Base-by-base conservation (phyloP, 1,140 invertebrate species). In the Panagrolaimus sp. region DNA sequence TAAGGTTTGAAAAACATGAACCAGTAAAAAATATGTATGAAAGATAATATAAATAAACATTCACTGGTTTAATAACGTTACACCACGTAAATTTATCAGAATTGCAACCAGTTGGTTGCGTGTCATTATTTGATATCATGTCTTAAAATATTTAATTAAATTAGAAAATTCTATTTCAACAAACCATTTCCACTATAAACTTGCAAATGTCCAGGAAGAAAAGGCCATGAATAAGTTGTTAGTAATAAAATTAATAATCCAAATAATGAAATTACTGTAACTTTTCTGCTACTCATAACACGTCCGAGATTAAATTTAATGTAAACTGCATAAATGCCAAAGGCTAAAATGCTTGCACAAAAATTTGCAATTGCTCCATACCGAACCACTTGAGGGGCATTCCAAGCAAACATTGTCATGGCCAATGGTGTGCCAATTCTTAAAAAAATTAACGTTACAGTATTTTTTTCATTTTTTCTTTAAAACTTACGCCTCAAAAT, bases 151-250 rank as follows among this genome's bases (percentile, higher is more conserved):
- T 38, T 38, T 4, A 38, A n/a, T n/a, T n/a, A 38, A 38, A 7
- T 38, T 4, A 38, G 32, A 38, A 38, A 38, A 7, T 38, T n/a
- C n/a, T n/a, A 7, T 38, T 7, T 38, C 2, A 14, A n/a, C 52
- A 26, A n/a, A 58, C 52, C 52, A 58, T 26, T n/a, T 26, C 17
- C 28, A 28, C 28, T 64, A 64, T 17, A 64, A 6, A 28, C 62
- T n/a, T 26, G 44, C 10, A 58, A 28, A 26, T 58, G 52, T 10
- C 52, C 52, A 24, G 21, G 21, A 21, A 79, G 55, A 28, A 78
- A 81, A 26, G 67, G 79, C 55, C 71, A 78, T n/a, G 71, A 63
- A 48, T 67, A 73, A n/a, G 71, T 73, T 6, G 55, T 32, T 43
- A 75, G 24, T 26, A 70, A 67, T 1, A 73, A 65, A 1, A 70